A percentile compares a stretch with the other conserved stretches of the same genome.
Evolutionary conservation across 2,797 vertebrate species (phyloP).

Genomic region (Enteromius paludinosus): DNA sequence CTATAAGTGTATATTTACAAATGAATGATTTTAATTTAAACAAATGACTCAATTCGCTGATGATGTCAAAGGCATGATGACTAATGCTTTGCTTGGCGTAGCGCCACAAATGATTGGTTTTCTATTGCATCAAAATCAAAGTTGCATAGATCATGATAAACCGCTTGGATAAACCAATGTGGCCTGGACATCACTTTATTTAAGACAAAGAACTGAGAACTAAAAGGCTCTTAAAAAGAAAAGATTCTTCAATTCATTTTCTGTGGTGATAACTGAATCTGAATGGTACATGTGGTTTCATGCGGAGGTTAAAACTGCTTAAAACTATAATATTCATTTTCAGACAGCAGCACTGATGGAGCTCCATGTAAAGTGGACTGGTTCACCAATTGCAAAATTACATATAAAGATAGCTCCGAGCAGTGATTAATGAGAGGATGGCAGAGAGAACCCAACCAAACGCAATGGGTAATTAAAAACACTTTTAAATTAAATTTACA

Average conservation of each 20-base stretch:
- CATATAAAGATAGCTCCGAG: background rate
- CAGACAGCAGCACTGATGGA: background rate
- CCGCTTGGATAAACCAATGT: constrained; percentile 76
- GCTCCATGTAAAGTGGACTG: background rate
- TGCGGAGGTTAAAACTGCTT: background rate
- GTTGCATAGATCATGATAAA: constrained; percentile 87
- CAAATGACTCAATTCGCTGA: constrained; percentile 80
- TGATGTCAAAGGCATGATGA: constrained; percentile 85
- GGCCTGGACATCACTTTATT: constrained; percentile 76
- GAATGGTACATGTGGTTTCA: background rate
- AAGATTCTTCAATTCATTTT: constrained; percentile 57
- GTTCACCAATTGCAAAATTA: background rate
- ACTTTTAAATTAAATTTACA: too few relatives aligned
- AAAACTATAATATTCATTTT: background rate
- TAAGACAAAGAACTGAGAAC: constrained; percentile 70
- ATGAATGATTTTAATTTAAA: constrained; percentile 85
- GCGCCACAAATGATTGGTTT: constrained; percentile 84
- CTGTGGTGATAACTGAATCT: background rate
- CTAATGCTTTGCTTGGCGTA: constrained; percentile 80
- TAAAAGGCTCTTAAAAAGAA: constrained; percentile 62
- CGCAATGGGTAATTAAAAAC: background rate
- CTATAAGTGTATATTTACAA: constrained; percentile 82
- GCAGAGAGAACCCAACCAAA: background rate
- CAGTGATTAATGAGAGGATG: background rate
- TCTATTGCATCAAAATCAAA: constrained; percentile 85